Percentiles rank a stretch among this genome's conserved stretches.
phyloP scores from a whole-genome alignment of 2,797 vertebrate genomes.

The Sebastes taczanowskii region DNA sequence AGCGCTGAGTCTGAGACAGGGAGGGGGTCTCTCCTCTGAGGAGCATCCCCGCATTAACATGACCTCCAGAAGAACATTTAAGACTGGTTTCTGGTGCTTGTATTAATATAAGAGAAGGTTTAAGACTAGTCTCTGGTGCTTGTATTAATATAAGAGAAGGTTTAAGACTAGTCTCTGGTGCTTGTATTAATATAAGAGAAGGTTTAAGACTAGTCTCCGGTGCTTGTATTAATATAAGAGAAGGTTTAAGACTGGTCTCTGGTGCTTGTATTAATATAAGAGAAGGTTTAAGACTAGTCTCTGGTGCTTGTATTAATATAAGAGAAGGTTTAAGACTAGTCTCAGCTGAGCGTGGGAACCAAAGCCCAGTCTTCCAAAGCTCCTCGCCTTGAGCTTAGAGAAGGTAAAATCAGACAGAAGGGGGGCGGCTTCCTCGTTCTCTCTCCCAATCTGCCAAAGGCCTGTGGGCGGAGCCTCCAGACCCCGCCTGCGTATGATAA shows the following conservation, averaged over 20 bases:
- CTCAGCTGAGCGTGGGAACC: background rate
- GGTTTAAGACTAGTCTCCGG: too few relatives aligned
- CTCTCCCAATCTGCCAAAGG: conserved; percentile 77
- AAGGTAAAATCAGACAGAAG: conserved; percentile 64
- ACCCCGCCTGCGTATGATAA: conserved; percentile 71
- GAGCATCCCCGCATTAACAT: background rate
- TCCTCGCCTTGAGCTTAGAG: conserved; percentile 64
- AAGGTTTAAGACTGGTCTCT: background rate
- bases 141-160: too few relatives aligned
- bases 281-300: conserved; percentile 5
- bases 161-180: too few relatives aligned
- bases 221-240: too few relatives aligned
- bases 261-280: background rate
- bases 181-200: too few relatives aligned
- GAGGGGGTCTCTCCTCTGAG: background rate
- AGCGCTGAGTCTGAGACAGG: background rate
- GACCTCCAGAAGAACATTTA: background rate
- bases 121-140: too few relatives aligned
- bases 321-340: background rate
- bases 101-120: too few relatives aligned
- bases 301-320: background rate
- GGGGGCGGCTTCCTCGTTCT: conserved; percentile 72
- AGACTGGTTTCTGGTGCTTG: too few relatives aligned
- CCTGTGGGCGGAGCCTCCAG: conserved; percentile 79
- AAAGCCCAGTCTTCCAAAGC: conserved; percentile 54